Evolutionary conservation across 2,888 invertebrate species (phyloP).

Genomic region (Liodrosophila aerea): DNA sequence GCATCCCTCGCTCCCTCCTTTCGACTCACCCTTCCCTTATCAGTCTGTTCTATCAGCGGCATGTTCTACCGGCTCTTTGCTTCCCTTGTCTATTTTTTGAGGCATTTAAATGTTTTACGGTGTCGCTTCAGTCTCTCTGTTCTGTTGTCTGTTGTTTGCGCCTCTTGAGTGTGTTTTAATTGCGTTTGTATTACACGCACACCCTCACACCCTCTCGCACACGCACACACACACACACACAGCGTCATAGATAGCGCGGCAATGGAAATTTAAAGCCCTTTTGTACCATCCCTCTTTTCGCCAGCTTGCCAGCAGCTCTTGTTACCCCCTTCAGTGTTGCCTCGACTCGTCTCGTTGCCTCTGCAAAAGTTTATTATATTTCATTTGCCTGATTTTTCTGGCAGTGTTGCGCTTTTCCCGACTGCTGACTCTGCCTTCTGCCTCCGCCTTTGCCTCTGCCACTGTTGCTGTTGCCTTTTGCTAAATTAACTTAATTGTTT

Average conservation of each 20-base stretch:
- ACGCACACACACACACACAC: conserved; percentile 25
- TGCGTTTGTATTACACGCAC: conserved; percentile 75
- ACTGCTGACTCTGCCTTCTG: no score
- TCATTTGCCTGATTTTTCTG: conserved; percentile 73
- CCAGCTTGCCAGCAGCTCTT: conserved; percentile 46
- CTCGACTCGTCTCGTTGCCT: conserved; percentile 12
- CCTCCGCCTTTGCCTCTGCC: conserved; percentile 4
- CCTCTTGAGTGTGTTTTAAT: conserved; percentile 76
- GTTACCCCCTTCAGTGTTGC: conserved; percentile 1
- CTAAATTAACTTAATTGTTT: conserved; percentile 78
- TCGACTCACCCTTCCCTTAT: no score
- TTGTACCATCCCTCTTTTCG: conserved; percentile 29
- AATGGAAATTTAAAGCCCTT: conserved; percentile 73
- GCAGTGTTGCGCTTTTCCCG: conserved; percentile 63
- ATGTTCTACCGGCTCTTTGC: conserved; percentile 17
- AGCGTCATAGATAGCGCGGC: conserved; percentile 29
- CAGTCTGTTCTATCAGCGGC: no score
- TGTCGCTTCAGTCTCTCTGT: conserved; percentile 54
- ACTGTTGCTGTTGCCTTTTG: conserved; percentile 50
- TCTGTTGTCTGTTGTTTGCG: conserved; percentile 68
- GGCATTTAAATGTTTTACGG: conserved; percentile 76
- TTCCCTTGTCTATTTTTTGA: conserved; percentile 65
- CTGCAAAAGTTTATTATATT: conserved; percentile 71
- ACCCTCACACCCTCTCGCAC: conserved; percentile 34
- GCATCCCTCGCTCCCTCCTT: background rate